phyloP scores from a whole-genome alignment of 35 echinoderm and acorn worm genomes.

The Holothuria glaberrima region DNA sequence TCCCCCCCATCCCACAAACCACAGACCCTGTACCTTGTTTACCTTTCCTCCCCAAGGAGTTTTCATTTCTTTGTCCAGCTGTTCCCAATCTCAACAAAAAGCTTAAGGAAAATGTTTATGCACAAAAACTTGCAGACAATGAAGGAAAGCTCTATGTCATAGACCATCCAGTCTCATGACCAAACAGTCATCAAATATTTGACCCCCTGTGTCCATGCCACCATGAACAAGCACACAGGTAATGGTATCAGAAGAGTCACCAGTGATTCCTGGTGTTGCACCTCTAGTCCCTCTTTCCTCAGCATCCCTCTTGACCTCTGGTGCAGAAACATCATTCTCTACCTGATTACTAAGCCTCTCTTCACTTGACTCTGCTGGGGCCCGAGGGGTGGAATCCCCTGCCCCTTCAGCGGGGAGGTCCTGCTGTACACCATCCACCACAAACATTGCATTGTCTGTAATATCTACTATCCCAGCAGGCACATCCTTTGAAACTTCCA shows the following conservation, averaged over 20 bases:
- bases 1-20: too few relatives aligned
- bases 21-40: too few relatives aligned
- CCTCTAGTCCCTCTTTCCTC: too few relatives aligned
- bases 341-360: too few relatives aligned
- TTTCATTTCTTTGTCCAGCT: too few relatives aligned
- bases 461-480: neutral
- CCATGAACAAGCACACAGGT: conserved; percentile 79
- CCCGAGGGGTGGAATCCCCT: neutral
- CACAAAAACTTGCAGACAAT: too few relatives aligned
- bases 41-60: too few relatives aligned
- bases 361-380: too few relatives aligned
- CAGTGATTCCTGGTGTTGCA: neutral
- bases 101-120: too few relatives aligned
- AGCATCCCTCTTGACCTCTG: too few relatives aligned
- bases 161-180: conserved; percentile 72
- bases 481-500: neutral
- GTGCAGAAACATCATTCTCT: neutral
- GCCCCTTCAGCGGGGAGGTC: neutral
- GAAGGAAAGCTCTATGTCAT: neutral
- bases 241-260: neutral
- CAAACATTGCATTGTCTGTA: conserved; percentile 3
- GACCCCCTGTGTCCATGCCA: conserved; percentile 90
- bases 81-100: too few relatives aligned
- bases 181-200: conserved; percentile 95
- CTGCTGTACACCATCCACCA: conserved; percentile 39